Base-by-base conservation (phyloP, 2,888 invertebrate species). In the Hedychridium roseum region DNA sequence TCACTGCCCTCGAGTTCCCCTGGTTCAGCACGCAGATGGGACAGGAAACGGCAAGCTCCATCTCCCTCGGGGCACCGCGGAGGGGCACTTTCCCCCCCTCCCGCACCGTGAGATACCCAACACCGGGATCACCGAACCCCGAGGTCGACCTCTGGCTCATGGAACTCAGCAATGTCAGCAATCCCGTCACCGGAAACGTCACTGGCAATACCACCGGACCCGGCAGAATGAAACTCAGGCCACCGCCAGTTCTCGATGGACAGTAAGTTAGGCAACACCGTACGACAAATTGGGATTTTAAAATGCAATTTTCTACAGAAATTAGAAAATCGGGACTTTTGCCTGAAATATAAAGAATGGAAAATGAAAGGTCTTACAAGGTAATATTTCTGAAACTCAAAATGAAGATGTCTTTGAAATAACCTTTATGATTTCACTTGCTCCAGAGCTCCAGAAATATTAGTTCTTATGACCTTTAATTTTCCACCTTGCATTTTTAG, bases 91-190 rank as follows among this genome's bases (percentile, higher is more conserved):
- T 92, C 82, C 93, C 94, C 43, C 88, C 88, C 60, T 88, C 91
- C 49, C 84, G 86, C 78, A 88, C 88, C 69, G 84, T 94, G 66
- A 86, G 91, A 76, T 94, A 92, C 82, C 93, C 94, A 35, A 94
- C 92, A 78, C 92, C 94, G 56, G 94, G 93, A 56, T 89, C 91
- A 56, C 83, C 88, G 32, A 95, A 94, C 83, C 95, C 95, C 14
- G 88, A 87, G 71, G 92, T 92, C 44, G 87, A 86, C 65, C 82
- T 95, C 45, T 92, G 90, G 87, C 84, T 95, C 59, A 85, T 92
- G 60, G 88, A 91, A 71, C 84, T 93, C 52, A 84, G 84, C 60
- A 89, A 90, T 78, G 74, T 84, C 42, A 86, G 85, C 36, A 83
- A 84, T 57, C 14, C 26, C 6, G 26, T 26, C 2, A 31, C 28